A percentile compares a stretch with the other conserved stretches of the same genome.
These are phyloP conservation scores for Aviceda subcristata DNA, from an alignment of 2,113 vertebrate species.

Conservation along the genomic window DNA sequence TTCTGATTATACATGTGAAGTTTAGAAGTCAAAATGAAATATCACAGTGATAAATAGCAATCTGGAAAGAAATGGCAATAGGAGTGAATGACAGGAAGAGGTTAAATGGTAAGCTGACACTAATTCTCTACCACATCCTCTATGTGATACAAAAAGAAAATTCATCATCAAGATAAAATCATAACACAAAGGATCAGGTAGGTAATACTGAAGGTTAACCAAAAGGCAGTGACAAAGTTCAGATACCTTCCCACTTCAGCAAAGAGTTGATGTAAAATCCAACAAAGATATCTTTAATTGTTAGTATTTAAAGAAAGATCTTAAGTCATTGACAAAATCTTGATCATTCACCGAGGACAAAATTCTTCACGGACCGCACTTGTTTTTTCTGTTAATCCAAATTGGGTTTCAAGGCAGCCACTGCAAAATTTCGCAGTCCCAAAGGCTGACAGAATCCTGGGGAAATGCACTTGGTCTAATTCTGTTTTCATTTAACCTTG, in stretches of 20 bases:
- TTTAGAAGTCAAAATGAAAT: constrained; percentile 52
- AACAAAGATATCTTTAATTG: constrained; percentile 9
- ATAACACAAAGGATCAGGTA: not conserved
- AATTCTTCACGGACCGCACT: not conserved
- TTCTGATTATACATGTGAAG: not conserved
- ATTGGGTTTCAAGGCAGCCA: not conserved
- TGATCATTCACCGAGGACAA: not conserved
- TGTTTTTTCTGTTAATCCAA: constrained; percentile 24
- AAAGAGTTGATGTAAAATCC: not conserved
- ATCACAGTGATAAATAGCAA: constrained; percentile 16
- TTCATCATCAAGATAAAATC: constrained; percentile 47
- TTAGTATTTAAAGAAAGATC: not conserved
- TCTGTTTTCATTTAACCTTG: constrained; percentile 38
- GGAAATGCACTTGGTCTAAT: not conserved
- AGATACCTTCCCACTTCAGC: not conserved
- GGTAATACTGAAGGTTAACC: not conserved
- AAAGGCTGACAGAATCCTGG: not conserved
- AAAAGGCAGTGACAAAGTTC: not conserved
- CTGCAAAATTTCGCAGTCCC: not conserved
- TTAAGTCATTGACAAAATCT: not conserved
- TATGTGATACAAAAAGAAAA: constrained; percentile 30
- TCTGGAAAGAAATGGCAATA: constrained; percentile 11
- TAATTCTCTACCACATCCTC: not conserved
- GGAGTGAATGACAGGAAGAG: constrained; percentile 24
- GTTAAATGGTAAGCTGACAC: constrained; percentile 15